Conservation (phyloP, 2,888 invertebrate species). For the Drosophila eohydei region DNA sequence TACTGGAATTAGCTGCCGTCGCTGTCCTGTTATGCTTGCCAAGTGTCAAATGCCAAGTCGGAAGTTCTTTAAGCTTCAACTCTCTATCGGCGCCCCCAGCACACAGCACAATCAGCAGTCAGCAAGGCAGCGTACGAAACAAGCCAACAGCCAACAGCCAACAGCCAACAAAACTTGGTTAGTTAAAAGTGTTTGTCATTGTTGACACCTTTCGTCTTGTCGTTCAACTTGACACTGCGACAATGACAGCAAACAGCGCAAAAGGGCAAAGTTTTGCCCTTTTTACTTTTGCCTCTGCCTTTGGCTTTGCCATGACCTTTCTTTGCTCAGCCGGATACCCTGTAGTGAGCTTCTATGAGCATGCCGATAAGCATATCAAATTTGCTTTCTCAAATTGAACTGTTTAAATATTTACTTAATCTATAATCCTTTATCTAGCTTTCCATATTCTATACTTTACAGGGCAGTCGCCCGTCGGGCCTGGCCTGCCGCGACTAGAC, state of each 20-base stretch:
- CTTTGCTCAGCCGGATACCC: constrained; percentile 33
- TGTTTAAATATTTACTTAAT: too few species aligned
- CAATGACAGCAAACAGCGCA: constrained; percentile 52
- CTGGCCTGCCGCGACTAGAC: background rate
- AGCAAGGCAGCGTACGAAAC: constrained; percentile 20
- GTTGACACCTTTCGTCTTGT: constrained; percentile 78
- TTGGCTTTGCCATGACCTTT: constrained; percentile 33
- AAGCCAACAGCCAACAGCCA: constrained; percentile 22
- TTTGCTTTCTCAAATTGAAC: background rate
- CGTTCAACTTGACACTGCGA: constrained; percentile 67
- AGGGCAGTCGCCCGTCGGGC: background rate
- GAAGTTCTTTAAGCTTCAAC: constrained; percentile 48
- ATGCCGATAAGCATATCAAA: background rate
- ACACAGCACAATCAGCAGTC: constrained; percentile 16
- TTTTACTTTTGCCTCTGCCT: constrained; percentile 42
- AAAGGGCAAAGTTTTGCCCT: constrained; percentile 67
- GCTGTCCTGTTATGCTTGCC: constrained; percentile 13
- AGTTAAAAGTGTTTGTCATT: constrained; percentile 81
- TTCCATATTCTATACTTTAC: background rate
- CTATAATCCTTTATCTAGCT: background rate
- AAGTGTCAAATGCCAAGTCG: constrained; percentile 55
- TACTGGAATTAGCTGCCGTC: constrained; percentile 20
- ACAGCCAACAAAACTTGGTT: constrained; percentile 67
- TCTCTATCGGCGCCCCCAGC: constrained; percentile 58
- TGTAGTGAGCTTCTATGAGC: background rate